These are phyloP conservation scores for Nomia melanderi DNA, from an alignment of 1,140 invertebrate genomes.

Conservation along the genomic window DNA sequence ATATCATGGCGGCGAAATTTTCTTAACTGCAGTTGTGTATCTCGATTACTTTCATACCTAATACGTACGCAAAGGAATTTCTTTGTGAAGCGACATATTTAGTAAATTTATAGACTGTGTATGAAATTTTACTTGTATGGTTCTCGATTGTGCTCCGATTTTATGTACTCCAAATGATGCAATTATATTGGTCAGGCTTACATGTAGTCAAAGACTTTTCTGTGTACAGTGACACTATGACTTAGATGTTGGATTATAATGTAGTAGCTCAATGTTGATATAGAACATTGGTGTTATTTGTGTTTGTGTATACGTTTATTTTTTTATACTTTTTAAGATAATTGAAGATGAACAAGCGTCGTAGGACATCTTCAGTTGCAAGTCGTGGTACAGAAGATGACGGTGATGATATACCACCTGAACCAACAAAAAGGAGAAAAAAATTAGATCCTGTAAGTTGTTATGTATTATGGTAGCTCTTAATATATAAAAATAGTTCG, in stretches of 20 bases:
- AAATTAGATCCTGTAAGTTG: slow-evolving; percentile 81
- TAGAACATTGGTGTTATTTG: background rate
- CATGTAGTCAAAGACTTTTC: slow-evolving; percentile 47
- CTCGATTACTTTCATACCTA: slow-evolving; percentile 47
- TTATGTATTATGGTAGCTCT: background rate
- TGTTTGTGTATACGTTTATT: slow-evolving; percentile 2
- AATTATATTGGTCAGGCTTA: slow-evolving; percentile 23
- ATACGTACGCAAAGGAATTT: slow-evolving; percentile 55
- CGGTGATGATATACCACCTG: slow-evolving; percentile 78
- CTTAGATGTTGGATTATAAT: slow-evolving; percentile 33
- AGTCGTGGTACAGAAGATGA: slow-evolving; percentile 85
- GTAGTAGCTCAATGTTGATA: background rate
- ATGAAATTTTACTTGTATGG: slow-evolving; percentile 15
- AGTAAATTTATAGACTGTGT: slow-evolving; percentile 25
- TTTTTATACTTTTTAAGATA: slow-evolving; percentile 56
- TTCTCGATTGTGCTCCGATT: background rate
- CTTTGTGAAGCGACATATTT: slow-evolving; percentile 35
- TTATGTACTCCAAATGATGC: slow-evolving; percentile 14
- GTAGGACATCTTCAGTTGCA: slow-evolving; percentile 86
- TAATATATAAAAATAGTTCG: background rate
- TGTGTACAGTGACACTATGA: slow-evolving; percentile 38
- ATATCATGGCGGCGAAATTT: slow-evolving; percentile 71
- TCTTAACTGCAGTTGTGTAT: slow-evolving; percentile 56
- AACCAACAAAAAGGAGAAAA: slow-evolving; percentile 79
- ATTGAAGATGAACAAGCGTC: slow-evolving; percentile 84